Conservation (phyloP, 2,113 vertebrate genomes). For the Thunnus maccoyii region DNA sequence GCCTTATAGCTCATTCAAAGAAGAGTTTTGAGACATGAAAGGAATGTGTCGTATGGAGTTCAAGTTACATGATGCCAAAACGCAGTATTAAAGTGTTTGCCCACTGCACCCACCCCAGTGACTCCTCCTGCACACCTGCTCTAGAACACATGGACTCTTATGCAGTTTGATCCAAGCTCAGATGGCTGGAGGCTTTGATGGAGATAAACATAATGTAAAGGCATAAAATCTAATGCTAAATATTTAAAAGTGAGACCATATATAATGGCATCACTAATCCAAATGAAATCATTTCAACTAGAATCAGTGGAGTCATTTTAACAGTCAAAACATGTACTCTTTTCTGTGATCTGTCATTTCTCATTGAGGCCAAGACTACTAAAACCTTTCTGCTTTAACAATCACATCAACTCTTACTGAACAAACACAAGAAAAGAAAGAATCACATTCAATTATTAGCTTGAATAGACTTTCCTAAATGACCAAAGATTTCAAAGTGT, state of each 20-base stretch:
- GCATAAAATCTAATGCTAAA: slow-evolving; percentile 14
- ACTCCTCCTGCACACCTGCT: slow-evolving; percentile 39
- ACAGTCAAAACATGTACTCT: neutral
- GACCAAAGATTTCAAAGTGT: slow-evolving; percentile 64
- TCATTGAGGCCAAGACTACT: slow-evolving; percentile 57
- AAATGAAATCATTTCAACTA: slow-evolving; percentile 25
- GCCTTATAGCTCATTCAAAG: slow-evolving; percentile 76
- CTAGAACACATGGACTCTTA: slow-evolving; percentile 13
- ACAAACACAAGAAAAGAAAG: neutral
- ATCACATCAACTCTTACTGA: neutral
- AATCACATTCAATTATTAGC: neutral
- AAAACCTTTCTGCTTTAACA: slow-evolving; percentile 15
- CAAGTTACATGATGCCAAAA: slow-evolving; percentile 78
- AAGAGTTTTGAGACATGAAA: slow-evolving; percentile 47
- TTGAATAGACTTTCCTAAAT: slow-evolving; percentile 18
- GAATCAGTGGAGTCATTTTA: slow-evolving; percentile 4
- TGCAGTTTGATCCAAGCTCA: slow-evolving; percentile 22
- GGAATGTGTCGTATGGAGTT: slow-evolving; percentile 70
- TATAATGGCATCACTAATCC: slow-evolving; percentile 7
- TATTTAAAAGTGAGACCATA: slow-evolving; percentile 5
- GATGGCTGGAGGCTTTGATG: slow-evolving; percentile 7
- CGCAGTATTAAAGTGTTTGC: slow-evolving; percentile 75
- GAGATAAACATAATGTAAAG: slow-evolving; percentile 33
- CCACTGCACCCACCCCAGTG: slow-evolving; percentile 40
- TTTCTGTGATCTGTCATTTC: slow-evolving; percentile 46